Evolutionary conservation across 2,113 vertebrate genomes (phyloP), one percentile per base, ranked within the genome.

Genomic region (Neotoma lepida): DNA sequence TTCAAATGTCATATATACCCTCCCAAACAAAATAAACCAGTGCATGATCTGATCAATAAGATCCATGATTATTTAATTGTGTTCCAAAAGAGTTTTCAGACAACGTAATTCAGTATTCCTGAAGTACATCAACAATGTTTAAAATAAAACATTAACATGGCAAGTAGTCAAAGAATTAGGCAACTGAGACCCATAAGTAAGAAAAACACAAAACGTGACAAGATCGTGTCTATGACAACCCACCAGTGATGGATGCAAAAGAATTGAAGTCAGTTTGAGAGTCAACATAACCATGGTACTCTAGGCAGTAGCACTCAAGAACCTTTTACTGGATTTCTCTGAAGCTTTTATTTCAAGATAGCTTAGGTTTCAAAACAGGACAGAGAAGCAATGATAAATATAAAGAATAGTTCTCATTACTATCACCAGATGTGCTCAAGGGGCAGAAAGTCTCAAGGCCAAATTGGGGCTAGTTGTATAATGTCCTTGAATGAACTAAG

Each of bases 61-160:
- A 78, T 33, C 1, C 17, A 74, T 10, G 9, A 73, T 84, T 73
- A 58, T 56, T 71, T 87, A 74, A 51, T 22, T 39, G 17, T 64
- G 33, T 61, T 70, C 28, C 18, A 58, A 76, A 88, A 92, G 9
- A 12, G 66, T 9, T 82, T 73, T 88, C 26, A 76, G 73, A 76
- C 20, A 44, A 14, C 14, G 46, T 44, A 86, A 88, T 66, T 94
- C 76, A 94, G 9, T 35, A 76, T 58, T 17, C 12, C n/a, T 86
- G 49, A 14, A 46, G 54, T 76, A 14, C 35, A 66, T 86, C 44
- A 95, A 22, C 14, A 71, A 70, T 63, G 14, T 18, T n/a, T 35
- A 86, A 89, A 13, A 54, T 14, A 80, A 73, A 91, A 94, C 61
- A 88, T 88, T 90, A 94, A 56, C 51, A 41, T 61, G 56, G 30